phyloP scores from a whole-genome alignment of 2,888 invertebrate genomes.

The Augiades crinisus region DNA sequence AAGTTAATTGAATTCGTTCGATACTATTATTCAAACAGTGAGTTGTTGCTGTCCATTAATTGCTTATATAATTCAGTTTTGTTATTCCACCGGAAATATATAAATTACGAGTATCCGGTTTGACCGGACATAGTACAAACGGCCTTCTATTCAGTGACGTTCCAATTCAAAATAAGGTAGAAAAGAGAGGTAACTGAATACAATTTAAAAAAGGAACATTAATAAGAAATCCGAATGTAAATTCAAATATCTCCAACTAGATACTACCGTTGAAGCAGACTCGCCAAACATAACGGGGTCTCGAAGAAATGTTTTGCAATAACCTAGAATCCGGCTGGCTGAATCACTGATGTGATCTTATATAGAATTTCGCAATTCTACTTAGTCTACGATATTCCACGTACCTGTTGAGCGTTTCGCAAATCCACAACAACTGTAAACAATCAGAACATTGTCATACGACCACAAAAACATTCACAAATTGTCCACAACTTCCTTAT shows the following conservation, averaged over 20 bases:
- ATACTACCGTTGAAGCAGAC: conserved; percentile 14
- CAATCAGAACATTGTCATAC: conserved; percentile 10
- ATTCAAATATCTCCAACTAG: not conserved
- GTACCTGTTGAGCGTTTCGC: conserved; percentile 8
- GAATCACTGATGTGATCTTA: not conserved
- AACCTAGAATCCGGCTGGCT: conserved; percentile 14
- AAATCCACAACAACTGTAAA: conserved; percentile 10
- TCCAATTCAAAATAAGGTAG: too few species aligned
- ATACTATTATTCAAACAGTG: too few species aligned
- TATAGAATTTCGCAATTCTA: not conserved
- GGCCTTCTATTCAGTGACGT: too few species aligned
- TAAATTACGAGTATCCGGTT: conserved; percentile 1
- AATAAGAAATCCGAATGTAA: not conserved
- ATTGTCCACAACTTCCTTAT: conserved; percentile 3
- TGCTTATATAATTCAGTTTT: not conserved
- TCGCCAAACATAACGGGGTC: conserved; percentile 22
- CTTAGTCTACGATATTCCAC: not conserved
- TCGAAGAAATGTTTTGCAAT: conserved; percentile 15
- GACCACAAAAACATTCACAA: conserved; percentile 14
- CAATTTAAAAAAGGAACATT: not conserved
- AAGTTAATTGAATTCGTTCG: too few species aligned
- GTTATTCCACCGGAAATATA: conserved; percentile 8
- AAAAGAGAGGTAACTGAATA: too few species aligned
- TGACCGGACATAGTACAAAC: conserved; percentile 5
- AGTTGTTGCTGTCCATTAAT: not conserved